phyloP scores from a whole-genome alignment of 2,888 invertebrate species.

The Drosophila acutilabella region DNA sequence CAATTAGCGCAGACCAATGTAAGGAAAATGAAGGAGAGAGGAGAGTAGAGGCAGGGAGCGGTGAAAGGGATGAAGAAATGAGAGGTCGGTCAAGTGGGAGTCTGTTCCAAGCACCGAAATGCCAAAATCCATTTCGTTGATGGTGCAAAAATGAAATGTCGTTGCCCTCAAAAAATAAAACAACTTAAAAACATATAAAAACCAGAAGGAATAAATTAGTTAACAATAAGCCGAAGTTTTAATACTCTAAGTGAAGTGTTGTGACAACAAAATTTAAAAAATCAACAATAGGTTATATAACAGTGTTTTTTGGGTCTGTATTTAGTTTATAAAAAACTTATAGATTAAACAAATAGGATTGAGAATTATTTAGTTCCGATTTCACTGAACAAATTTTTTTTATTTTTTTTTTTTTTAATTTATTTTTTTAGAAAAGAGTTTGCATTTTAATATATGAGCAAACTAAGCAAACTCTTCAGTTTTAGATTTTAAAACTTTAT shows the following conservation, averaged over 20 bases:
- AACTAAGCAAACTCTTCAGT: too few species aligned
- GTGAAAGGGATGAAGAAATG: neutral
- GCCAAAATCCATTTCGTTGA: conserved; percentile 37
- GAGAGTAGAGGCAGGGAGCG: neutral
- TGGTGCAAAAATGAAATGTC: conserved; percentile 50
- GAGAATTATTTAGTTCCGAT: too few species aligned
- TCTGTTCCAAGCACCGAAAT: conserved; percentile 19
- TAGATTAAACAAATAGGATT: too few species aligned
- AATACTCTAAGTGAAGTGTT: neutral
- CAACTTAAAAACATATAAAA: neutral
- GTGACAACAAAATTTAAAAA: neutral
- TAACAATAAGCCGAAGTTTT: neutral
- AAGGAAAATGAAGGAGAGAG: too few species aligned
- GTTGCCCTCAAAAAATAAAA: conserved; percentile 44
- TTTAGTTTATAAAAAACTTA: too few species aligned
- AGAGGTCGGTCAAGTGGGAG: conserved; percentile 8
- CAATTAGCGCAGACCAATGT: conserved; percentile 55
- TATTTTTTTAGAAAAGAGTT: too few species aligned
- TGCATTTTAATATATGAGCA: too few species aligned
- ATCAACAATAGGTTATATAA: too few species aligned
- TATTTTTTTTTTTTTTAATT: too few species aligned
- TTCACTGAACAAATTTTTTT: too few species aligned
- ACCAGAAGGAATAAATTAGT: neutral
- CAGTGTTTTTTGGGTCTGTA: too few species aligned
- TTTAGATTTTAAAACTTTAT: too few species aligned